phyloP scores from a whole-genome alignment of 2,888 invertebrate genomes.

The Scelioninae gen. 1 region DNA sequence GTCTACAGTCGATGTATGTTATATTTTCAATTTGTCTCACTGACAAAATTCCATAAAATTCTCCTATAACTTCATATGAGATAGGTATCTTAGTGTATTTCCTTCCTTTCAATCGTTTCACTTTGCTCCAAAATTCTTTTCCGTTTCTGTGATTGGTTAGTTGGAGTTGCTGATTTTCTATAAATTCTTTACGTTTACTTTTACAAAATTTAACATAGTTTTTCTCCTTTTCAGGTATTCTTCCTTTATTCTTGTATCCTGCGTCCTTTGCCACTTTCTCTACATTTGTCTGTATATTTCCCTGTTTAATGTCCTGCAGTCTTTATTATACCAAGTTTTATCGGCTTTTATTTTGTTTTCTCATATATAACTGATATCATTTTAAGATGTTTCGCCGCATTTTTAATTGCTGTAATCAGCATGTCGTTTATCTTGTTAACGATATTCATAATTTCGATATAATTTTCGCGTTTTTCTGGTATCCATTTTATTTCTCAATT shows the following conservation, averaged over 20 bases:
- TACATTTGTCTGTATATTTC: neutral
- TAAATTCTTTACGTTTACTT: neutral
- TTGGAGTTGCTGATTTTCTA: neutral
- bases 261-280: constrained; percentile 2
- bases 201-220: neutral
- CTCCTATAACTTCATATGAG: neutral
- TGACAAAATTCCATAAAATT: constrained; percentile 15
- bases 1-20: constrained; percentile 12
- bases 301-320: neutral
- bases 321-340: constrained; percentile 14
- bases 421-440: no score
- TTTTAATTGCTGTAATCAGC: no score
- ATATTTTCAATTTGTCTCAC: neutral
- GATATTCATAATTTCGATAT: no score
- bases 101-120: neutral
- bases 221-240: neutral
- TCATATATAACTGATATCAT: no score
- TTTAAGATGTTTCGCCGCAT: no score
- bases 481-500: no score
- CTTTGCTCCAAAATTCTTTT: constrained; percentile 16
- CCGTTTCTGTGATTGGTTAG: constrained; percentile 3
- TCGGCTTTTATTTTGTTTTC: neutral
- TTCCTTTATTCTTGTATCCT: neutral
- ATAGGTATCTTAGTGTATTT: constrained; percentile 4
- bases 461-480: no score